Base-by-base conservation (phyloP, 2,113 vertebrate genomes). In the Mionectes macconnelli region DNA sequence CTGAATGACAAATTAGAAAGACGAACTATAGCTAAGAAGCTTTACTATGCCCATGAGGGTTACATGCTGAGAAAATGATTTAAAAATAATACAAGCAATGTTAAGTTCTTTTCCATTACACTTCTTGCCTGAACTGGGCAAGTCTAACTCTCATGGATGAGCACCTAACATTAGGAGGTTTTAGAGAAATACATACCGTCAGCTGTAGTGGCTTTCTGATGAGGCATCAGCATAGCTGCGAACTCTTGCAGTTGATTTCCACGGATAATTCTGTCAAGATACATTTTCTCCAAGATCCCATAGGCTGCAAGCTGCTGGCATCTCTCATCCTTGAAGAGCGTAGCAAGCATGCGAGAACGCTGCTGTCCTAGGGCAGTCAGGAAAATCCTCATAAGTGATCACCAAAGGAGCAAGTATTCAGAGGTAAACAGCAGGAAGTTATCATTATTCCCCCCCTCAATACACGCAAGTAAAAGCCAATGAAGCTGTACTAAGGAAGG, bases 271-370 rank as follows among this genome's bases (percentile, higher is more conserved):
- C 99, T 98, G 93, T 99, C 99, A 1, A 99, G 98, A 94, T 99
- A 99, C 99, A 99, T 99, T 89, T 99, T 99, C 98, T 99, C 99
- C 85, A 99, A 95, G 83, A 99, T 99, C 16, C 99, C 99, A 52
- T 99, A 99, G 42, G 99, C 99, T 37, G 99, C 98, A 75, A 99
- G 99, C 97, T 99, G 99, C 97, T 99, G 99, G 96, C 99, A 99
- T 72, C 99, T 98, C 97, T 99, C 99, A 49, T 99, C 99, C 93
- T 99, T 99, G 91, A 99, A 99, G 25, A 99, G 99, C 3, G 99
- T 99, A 79, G 99, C 99, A 81, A 99, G 97, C 99, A 99, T 99
- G 42, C 99, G 99, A 72, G 99, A 99, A 30, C 99, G 99, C 95
- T 99, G 99, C 85, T 99, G 99, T 84, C 99, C 99, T 99, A 72